Percentiles rank a stretch among this genome's conserved stretches.
Evolutionary conservation across 2,113 vertebrate genomes (phyloP).

Genomic region (Gadus chalcogrammus): DNA sequence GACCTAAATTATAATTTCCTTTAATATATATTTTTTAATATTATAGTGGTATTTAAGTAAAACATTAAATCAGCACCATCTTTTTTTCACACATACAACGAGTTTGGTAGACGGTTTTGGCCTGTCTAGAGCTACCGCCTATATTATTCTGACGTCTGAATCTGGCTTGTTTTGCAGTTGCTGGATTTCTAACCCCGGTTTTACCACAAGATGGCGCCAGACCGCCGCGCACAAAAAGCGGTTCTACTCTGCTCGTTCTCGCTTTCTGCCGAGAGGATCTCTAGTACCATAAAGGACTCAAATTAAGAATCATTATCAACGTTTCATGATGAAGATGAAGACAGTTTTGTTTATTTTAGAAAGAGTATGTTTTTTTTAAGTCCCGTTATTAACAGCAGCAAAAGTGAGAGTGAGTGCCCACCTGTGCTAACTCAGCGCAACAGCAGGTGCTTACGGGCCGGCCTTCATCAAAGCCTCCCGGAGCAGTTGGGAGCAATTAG

Average conservation of each 20-base stretch:
- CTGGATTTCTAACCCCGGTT: conserved; percentile 61
- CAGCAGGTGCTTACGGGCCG: conserved; percentile 75
- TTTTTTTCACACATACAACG: too few species aligned
- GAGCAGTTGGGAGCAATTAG: conserved; percentile 80
- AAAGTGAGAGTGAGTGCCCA: conserved; percentile 50
- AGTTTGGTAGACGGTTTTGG: too few species aligned
- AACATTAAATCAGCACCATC: too few species aligned
- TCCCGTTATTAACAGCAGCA: conserved; percentile 11
- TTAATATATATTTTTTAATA: too few species aligned
- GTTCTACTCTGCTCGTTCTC: neutral
- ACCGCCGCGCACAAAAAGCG: conserved; percentile 13
- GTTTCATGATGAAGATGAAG: conserved; percentile 2
- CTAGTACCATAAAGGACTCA: neutral
- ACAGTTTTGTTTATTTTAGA: conserved; percentile 26
- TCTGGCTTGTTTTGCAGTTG: conserved; percentile 47
- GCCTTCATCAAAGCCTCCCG: conserved; percentile 74
- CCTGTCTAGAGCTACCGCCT: too few species aligned
- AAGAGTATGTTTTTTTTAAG: conserved; percentile 6
- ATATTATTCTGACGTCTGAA: neutral
- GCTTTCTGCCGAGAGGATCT: neutral
- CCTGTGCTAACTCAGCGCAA: conserved; percentile 62
- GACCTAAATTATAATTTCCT: too few species aligned
- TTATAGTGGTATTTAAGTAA: too few species aligned
- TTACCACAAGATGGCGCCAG: conserved; percentile 63
- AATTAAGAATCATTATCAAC: conserved; percentile 17